Evolutionary conservation across 2,113 vertebrate genomes (phyloP), one percentile per base, ranked within the genome.

Genomic region (Elachura formosa): DNA sequence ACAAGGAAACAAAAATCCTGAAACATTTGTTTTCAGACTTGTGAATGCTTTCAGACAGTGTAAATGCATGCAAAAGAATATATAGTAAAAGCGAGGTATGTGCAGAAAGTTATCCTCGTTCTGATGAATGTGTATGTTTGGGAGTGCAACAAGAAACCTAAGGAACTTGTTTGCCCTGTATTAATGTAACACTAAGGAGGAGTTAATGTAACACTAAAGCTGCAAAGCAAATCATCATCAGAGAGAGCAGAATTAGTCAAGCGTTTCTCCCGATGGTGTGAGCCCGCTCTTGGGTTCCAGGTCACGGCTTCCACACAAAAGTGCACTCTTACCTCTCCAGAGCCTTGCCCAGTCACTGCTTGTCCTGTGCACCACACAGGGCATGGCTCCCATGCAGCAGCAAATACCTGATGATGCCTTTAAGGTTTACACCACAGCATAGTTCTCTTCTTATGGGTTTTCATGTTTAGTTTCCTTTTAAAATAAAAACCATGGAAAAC

Each of bases 221-320:
- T 61, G 74, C 76, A 79, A 87, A 79, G 62, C 41, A 68, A 87
- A 87, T 72, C 58, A 78, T 0, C n/a, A n/a, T n/a, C n/a, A 66
- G 73, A 28, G 51, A 26, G 62, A 38, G 69, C 56, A 89, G 88
- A 68, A 82, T 79, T 59, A 93, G 67, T 87, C 74, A 91, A 43
- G 25, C 20, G 5, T 67, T 84, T 34, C 33, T 91, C 40, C 75
- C 3, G 0, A 28, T 8, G 29, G 49, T 34, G 49, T 0, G 3
- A 91, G 74, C 66, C 64, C 69, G 69, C 87, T 85, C 77, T 36
- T 31, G 81, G 34, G 93, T 96, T 97, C 94, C 95, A 95, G 94
- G 87, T 96, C 95, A 96, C 3, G 0, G 95, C 89, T 90, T 59
- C 72, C 69, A 83, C 89, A 97, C 94, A 96, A 96, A 96, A 90